phyloP scores from a whole-genome alignment of 2,113 vertebrate species.

The Ammodytes dubius region DNA sequence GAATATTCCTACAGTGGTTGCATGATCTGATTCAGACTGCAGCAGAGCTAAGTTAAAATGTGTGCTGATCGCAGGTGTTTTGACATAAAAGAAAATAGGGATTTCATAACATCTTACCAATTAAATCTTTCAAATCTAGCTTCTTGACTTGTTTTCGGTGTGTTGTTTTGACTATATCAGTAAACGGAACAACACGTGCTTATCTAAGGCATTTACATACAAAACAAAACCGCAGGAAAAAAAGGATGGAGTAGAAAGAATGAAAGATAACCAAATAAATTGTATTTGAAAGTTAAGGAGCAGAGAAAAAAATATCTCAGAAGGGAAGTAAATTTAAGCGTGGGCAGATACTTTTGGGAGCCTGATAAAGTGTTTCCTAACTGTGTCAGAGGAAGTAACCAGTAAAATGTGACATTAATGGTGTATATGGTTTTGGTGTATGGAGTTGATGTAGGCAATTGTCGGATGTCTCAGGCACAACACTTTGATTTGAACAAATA shows the following conservation, averaged over 20 bases:
- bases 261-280: slow-evolving; percentile 45
- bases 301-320: slow-evolving; percentile 27
- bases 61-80: background rate
- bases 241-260: background rate
- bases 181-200: slow-evolving; percentile 48
- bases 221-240: slow-evolving; percentile 19
- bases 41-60: background rate
- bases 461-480: background rate
- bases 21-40: background rate
- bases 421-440: slow-evolving; percentile 18
- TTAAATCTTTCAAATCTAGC: slow-evolving; percentile 12
- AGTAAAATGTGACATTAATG: slow-evolving; percentile 54
- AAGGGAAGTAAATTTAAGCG: slow-evolving; percentile 49
- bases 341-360: slow-evolving; percentile 46
- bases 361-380: slow-evolving; percentile 47
- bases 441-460: background rate
- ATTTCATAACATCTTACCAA: slow-evolving; percentile 15
- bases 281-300: slow-evolving; percentile 52
- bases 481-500: background rate
- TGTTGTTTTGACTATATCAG: slow-evolving; percentile 35
- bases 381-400: slow-evolving; percentile 57
- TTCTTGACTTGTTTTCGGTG: background rate
- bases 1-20: background rate
- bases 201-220: slow-evolving; percentile 71
- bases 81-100: background rate